Base-by-base conservation (phyloP, 1,140 invertebrate genomes). In the Ptiloglossa arizonensis region DNA sequence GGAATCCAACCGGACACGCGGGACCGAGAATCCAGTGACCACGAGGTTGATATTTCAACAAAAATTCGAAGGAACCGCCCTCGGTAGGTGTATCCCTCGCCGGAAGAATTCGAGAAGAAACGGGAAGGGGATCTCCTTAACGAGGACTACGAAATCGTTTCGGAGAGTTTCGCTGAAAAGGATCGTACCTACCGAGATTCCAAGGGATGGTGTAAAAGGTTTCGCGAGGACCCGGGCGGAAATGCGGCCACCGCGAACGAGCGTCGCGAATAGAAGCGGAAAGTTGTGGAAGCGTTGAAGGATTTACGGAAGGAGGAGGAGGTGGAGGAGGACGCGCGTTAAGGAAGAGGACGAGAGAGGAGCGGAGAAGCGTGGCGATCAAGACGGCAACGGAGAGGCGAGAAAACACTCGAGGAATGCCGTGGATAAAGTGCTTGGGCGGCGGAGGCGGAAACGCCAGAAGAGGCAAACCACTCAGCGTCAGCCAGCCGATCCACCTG, bases 361-460 rank as follows among this genome's bases (percentile, higher is more conserved):
- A 68, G 11, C 41, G 56, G 46, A 59, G 75, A 60, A 69, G 52
- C 52, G 29, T 52, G 50, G 32, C 74, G 69, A 74, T 75, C 70
- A 79, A 77, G 71, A 81, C 41, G 66, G 66, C 52, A 63, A 78
- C 70, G 75, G 50, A 82, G 81, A 76, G 50, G 60, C 69, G 82
- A 71, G 78, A 83, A 86, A 88, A 87, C 59, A 78, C 62, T 74
- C 77, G 63, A 87, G 86, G 86, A 87, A 93, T 92, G 91, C 92
- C 92, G 91, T 92, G 92, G 92, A 92, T 93, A 88, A 92, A 91
- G 88, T 92, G 92, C 86, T 87, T 92, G 82, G 90, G 91, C 66
- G 90, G 92, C 71, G 86, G 87, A 69, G 87, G 87, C 85, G 89
- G 89, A 75, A 91, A 91, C 80, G 85, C 88, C 77, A 88, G 87